Evolutionary conservation across 2,888 invertebrate species (phyloP).

Genomic region (Yponomeuta cagnagella): DNA sequence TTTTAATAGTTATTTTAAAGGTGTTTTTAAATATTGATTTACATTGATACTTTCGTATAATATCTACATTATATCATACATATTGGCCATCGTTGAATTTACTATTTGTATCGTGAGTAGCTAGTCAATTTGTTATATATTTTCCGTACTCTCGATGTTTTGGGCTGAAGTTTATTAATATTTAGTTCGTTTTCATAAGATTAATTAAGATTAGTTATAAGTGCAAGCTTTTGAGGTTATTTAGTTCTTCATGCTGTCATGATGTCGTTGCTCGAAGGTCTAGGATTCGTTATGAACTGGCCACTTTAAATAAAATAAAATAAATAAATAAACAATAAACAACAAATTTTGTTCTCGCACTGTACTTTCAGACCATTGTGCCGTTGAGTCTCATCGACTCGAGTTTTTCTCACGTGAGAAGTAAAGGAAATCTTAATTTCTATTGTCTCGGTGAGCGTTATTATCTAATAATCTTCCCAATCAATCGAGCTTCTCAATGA

Average conservation of each 20-base stretch:
- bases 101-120: constrained; percentile 8
- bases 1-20: neutral
- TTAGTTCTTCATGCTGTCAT: neutral
- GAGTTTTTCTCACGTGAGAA: constrained; percentile 16
- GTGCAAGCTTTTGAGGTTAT: constrained; percentile 10
- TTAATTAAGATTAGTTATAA: constrained; percentile 14
- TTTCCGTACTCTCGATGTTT: constrained; percentile 12
- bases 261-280: neutral
- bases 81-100: neutral
- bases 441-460: constrained; percentile 29
- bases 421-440: constrained; percentile 31
- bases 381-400: constrained; percentile 24
- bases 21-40: neutral
- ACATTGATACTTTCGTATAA: neutral
- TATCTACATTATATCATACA: neutral
- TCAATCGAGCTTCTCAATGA: constrained; percentile 23
- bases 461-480: constrained; percentile 16
- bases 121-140: constrained; percentile 16
- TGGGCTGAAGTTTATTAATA: constrained; percentile 8
- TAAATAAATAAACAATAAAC: neutral
- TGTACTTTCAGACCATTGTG: constrained; percentile 47
- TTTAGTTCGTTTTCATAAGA: constrained; percentile 4
- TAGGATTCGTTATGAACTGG: neutral
- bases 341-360: constrained; percentile 29
- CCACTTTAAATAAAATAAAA: neutral